Evolutionary conservation across 1,140 invertebrate species (phyloP).

Genomic region (Hyles vespertilio): DNA sequence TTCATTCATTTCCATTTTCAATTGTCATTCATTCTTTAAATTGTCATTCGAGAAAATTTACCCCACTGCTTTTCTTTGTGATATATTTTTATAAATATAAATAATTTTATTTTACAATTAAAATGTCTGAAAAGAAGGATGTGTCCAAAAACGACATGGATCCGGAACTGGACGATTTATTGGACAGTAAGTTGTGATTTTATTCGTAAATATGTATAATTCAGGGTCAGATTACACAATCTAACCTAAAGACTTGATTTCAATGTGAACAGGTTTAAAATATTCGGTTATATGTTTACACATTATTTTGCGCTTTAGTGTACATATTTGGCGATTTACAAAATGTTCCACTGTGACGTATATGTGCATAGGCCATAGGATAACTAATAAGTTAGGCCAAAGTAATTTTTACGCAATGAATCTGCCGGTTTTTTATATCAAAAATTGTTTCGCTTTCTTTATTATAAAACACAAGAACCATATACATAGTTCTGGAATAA

Average conservation of each 20-base stretch:
- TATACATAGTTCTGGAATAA: no score
- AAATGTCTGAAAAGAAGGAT: constrained; percentile 64
- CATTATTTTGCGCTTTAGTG: background rate
- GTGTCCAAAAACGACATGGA: constrained; percentile 49
- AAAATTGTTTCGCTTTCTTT: no score
- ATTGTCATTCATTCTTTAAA: constrained; percentile 4
- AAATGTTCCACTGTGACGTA: constrained; percentile 1
- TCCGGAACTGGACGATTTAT: constrained; percentile 64
- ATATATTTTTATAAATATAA: constrained; percentile 2
- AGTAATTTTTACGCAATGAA: no score
- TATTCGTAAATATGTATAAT: constrained; percentile 29
- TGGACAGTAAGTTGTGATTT: constrained; percentile 54
- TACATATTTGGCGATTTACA: background rate
- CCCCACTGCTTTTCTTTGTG: background rate
- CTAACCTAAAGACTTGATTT: background rate
- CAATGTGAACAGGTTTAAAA: no score
- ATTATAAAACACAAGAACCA: no score
- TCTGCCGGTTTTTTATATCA: no score
- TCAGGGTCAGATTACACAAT: constrained; percentile 41
- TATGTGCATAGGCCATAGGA: no score
- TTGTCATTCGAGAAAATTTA: constrained; percentile 8
- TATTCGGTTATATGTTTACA: background rate
- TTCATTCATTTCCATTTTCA: constrained; percentile 2
- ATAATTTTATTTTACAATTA: constrained; percentile 21
- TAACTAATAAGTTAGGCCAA: no score